These are phyloP conservation scores for Leptothorax acervorum DNA, from an alignment of 2,888 invertebrate species.

Conservation along the genomic window DNA sequence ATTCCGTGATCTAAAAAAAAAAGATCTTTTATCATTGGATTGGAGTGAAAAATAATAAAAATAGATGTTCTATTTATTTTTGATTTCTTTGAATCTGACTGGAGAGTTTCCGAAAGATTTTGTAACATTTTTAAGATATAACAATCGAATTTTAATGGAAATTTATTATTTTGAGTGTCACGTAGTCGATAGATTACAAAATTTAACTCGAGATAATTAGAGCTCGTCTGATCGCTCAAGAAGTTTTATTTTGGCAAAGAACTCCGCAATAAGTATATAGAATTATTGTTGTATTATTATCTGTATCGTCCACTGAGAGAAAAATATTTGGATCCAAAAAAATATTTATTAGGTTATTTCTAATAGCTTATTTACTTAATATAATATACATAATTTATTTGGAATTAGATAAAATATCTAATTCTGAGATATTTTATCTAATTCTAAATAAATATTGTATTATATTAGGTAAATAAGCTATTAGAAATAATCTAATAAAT, in stretches of 20 bases:
- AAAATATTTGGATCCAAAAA: too few species aligned
- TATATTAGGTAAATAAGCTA: too few species aligned
- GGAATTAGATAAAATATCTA: too few species aligned
- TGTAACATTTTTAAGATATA: not conserved
- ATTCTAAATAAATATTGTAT: too few species aligned
- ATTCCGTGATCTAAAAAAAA: not conserved
- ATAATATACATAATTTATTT: too few species aligned
- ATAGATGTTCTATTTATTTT: not conserved
- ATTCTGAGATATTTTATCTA: too few species aligned
- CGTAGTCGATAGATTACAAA: not conserved
- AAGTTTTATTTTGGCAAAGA: not conserved
- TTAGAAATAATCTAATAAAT: too few species aligned
- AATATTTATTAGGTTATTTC: too few species aligned
- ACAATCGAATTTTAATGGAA: not conserved
- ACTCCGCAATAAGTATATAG: not conserved
- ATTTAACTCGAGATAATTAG: not conserved
- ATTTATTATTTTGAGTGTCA: not conserved
- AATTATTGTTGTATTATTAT: not conserved
- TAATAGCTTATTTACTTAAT: too few species aligned
- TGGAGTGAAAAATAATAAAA: not conserved
- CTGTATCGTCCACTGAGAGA: not conserved
- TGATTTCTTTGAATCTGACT: not conserved
- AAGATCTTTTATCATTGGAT: not conserved
- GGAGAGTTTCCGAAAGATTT: not conserved
- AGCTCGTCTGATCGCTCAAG: not conserved